Base-by-base conservation (phyloP, 2,797 vertebrate species). In the Ispidina picta region DNA sequence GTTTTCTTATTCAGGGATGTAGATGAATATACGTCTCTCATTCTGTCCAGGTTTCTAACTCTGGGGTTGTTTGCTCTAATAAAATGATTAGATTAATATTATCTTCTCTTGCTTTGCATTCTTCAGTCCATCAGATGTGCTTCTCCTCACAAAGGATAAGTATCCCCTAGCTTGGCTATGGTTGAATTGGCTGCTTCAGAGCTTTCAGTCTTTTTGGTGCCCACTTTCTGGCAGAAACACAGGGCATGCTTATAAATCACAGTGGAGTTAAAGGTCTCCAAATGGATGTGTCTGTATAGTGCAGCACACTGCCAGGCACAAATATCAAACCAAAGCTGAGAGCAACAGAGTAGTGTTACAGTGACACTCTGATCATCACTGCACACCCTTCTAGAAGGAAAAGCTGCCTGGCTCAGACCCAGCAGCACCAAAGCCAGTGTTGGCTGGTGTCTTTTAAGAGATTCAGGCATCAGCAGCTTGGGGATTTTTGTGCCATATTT, bases 401-500 rank as follows among this genome's bases (percentile, higher is more conserved):
- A 70, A 33, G 26, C 64, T 60, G 44, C 1, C 52, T 91, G 83
- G 51, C 77, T 92, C 33, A 25, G 29, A 10, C 26, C 22, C 84
- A 92, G 62, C 15, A 39, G 5, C 15, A 17, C 49, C 82, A 70
- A 88, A 70, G 63, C 35, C 71, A 64, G 33, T 49, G 49, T 18
- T 52, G 51, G 11, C 52, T 92, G 59, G 39, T 48, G 92, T 88
- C 59, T 78, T 78, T 59, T 59, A 88, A 81, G 55, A 83, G 23
- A 23, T 5, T 52, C 10, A 1, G 31, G 37, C 43, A 46, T 29
- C 31, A 41, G 25, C 28, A 60, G 63, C 66, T 81, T 5, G 5
- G 17, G 55, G 48, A 41, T 76, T 93, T 91, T 79, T 82, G 39
- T 76, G 52, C 28, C 12, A 1, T 39, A 60, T 81, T 86, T 84